Percentiles rank a stretch among this genome's conserved stretches.
Conservation (phyloP, 1,140 invertebrate genomes). For the Oncopeltus fasciatus region DNA sequence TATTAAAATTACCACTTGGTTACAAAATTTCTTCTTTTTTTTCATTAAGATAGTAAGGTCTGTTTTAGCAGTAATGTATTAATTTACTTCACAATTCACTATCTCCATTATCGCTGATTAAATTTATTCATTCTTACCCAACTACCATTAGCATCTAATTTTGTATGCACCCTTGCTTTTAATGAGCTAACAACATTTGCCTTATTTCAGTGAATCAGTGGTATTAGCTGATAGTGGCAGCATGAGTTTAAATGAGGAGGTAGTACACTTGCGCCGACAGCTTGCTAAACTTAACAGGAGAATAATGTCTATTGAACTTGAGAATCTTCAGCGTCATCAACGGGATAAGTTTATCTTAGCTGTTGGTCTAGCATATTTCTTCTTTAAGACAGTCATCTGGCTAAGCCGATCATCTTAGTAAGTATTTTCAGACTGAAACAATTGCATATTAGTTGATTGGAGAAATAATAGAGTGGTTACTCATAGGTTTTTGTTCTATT, state of each 20-base stretch:
- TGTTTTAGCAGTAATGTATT: too few species aligned
- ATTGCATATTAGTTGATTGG: too few species aligned
- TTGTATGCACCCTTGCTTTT: too few species aligned
- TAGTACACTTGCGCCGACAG: conserved; percentile 64
- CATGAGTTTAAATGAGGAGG: conserved; percentile 57
- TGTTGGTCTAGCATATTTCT: conserved; percentile 64
- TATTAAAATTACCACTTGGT: too few species aligned
- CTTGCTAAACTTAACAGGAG: conserved; percentile 71
- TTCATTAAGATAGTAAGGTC: too few species aligned
- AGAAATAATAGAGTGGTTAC: too few species aligned
- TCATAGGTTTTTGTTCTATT: too few species aligned
- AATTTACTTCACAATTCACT: too few species aligned
- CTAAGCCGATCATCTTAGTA: conserved; percentile 32
- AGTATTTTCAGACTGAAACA: background rate
- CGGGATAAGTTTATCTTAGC: conserved; percentile 68
- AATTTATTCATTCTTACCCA: too few species aligned
- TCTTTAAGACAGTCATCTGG: conserved; percentile 74
- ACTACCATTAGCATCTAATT: too few species aligned
- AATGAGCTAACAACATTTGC: background rate
- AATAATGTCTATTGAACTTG: conserved; percentile 67
- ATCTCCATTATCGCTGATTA: too few species aligned
- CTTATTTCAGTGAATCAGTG: conserved; percentile 16
- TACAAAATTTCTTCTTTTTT: too few species aligned
- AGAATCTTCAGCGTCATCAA: conserved; percentile 61
- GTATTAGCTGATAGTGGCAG: conserved; percentile 33